phyloP scores from a whole-genome alignment of 1,140 invertebrate genomes.

The Yoshiicerus persimilis region DNA sequence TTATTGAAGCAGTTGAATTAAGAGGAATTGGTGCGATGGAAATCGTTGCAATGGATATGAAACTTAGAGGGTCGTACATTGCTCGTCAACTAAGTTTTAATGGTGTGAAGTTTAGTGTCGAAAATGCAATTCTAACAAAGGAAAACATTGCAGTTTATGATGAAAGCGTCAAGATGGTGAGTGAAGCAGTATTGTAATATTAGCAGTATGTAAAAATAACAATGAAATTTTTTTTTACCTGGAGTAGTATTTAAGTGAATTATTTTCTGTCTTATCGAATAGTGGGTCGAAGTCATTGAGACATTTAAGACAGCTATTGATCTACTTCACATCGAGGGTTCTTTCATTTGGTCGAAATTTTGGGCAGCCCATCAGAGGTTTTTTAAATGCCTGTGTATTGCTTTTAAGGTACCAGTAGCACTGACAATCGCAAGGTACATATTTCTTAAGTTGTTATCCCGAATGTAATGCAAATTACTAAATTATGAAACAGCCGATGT shows the following conservation, averaged over 20 bases:
- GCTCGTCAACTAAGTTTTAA: slow-evolving; percentile 96
- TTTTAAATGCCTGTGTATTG: slow-evolving; percentile 99
- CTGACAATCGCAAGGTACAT: slow-evolving; percentile 66
- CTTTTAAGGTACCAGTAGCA: slow-evolving; percentile 89
- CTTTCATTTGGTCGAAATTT: slow-evolving; percentile 92
- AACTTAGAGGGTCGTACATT: slow-evolving; percentile 96
- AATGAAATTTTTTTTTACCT: background rate
- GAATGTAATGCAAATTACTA: background rate
- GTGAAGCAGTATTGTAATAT: slow-evolving; percentile 53
- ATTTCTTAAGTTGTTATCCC: background rate
- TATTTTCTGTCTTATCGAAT: no score
- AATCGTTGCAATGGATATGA: slow-evolving; percentile 99
- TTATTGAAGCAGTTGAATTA: slow-evolving; percentile 93
- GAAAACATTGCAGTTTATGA: slow-evolving; percentile 91
- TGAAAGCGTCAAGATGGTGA: slow-evolving; percentile 83
- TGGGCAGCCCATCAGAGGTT: slow-evolving; percentile 99
- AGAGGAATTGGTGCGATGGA: slow-evolving; percentile 98
- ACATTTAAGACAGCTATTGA: slow-evolving; percentile 85
- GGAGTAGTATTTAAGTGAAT: background rate
- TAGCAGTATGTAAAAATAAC: background rate
- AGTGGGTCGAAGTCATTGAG: slow-evolving; percentile 92
- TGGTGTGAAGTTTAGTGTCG: slow-evolving; percentile 91
- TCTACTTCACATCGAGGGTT: background rate
- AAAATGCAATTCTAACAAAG: slow-evolving; percentile 86
- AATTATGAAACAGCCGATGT: background rate